These are phyloP conservation scores for Dascillus cervinus DNA, from an alignment of 2,888 invertebrate species.

Conservation along the genomic window DNA sequence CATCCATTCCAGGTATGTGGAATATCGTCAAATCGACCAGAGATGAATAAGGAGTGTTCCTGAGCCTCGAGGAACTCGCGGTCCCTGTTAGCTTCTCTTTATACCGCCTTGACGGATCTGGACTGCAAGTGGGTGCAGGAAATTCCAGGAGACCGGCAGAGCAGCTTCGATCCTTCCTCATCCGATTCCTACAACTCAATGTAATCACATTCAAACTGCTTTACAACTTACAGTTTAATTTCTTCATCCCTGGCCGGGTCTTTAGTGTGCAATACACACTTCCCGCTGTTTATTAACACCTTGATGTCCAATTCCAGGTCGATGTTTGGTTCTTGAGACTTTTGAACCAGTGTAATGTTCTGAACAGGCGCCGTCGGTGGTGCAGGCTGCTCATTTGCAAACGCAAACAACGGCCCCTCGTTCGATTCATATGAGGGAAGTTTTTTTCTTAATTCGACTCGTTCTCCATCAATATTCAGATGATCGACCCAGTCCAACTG, in stretches of 20 bases:
- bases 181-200: constrained; percentile 41
- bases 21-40: constrained; percentile 77
- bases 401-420: constrained; percentile 35
- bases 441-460: constrained; percentile 56
- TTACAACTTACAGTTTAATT: constrained; percentile 44
- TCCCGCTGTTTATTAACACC: constrained; percentile 92
- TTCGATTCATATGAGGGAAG: constrained; percentile 34
- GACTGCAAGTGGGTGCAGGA: constrained; percentile 33
- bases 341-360: no score
- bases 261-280: constrained; percentile 93
- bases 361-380: no score
- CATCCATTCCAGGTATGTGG: constrained; percentile 84
- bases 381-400: constrained; percentile 35
- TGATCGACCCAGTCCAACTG: constrained; percentile 53
- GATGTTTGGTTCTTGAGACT: constrained; percentile 80
- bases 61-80: constrained; percentile 32
- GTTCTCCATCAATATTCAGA: constrained; percentile 57
- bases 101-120: constrained; percentile 38
- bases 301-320: constrained; percentile 95
- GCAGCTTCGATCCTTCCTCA: constrained; percentile 61
- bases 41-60: constrained; percentile 38
- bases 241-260: constrained; percentile 64
- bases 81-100: constrained; percentile 37
- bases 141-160: constrained; percentile 41
- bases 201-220: constrained; percentile 4